phyloP scores from a whole-genome alignment of 2,888 invertebrate species.

The Drosophila recens region DNA sequence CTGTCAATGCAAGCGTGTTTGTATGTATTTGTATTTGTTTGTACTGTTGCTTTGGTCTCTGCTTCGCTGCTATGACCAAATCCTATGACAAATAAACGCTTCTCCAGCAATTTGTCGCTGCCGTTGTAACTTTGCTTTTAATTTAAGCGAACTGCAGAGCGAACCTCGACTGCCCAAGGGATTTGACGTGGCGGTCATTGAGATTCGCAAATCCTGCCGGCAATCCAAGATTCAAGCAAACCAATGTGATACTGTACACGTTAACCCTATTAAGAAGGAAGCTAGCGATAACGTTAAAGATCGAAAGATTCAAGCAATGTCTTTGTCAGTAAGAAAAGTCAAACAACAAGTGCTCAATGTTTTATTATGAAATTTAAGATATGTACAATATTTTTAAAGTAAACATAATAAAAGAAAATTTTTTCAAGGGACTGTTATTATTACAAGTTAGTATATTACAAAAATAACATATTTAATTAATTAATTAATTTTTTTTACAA shows the following conservation, averaged over 20 bases:
- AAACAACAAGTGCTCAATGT: too few species aligned
- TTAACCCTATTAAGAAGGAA: not conserved
- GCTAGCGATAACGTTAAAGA: not conserved
- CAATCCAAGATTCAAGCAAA: conserved; percentile 5
- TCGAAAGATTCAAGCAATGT: not conserved
- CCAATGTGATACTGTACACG: not conserved
- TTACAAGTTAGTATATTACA: too few species aligned
- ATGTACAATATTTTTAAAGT: too few species aligned
- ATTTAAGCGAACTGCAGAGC: conserved; percentile 62
- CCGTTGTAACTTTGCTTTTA: conserved; percentile 66
- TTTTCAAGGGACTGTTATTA: too few species aligned
- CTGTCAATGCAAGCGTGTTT: conserved; percentile 54
- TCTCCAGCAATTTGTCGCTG: conserved; percentile 65
- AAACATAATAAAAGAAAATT: too few species aligned
- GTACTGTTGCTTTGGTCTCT: conserved; percentile 64
- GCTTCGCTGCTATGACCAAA: conserved; percentile 54
- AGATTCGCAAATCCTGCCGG: conserved; percentile 5
- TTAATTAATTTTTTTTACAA: too few species aligned
- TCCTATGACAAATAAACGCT: conserved; percentile 76
- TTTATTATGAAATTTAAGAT: too few species aligned
- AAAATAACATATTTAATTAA: too few species aligned
- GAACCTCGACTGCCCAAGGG: conserved; percentile 18
- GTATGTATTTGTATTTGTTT: conserved; percentile 47
- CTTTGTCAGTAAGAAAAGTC: too few species aligned
- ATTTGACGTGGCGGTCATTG: conserved; percentile 25